Percentiles rank a stretch among this genome's conserved stretches.
phyloP scores from a whole-genome alignment of 1,140 invertebrate genomes.

The Orchestia grillus region DNA sequence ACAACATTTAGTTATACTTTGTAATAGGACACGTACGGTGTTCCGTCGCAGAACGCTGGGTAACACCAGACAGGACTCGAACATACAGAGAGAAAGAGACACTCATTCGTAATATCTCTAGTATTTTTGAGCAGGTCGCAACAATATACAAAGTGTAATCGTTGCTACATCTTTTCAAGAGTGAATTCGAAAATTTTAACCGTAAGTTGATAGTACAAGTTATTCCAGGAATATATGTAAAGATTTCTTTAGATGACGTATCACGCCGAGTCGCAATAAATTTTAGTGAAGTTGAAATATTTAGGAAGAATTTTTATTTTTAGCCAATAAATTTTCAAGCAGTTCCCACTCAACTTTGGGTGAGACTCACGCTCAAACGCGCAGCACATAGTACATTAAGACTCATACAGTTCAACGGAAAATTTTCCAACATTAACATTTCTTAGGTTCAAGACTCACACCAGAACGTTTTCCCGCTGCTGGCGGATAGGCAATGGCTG shows the following conservation, averaged over 20 bases:
- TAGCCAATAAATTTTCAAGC: neutral
- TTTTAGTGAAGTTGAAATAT: neutral
- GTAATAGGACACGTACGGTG: neutral
- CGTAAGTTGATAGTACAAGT: neutral
- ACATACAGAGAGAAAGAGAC: neutral
- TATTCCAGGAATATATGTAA: neutral
- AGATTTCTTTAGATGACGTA: neutral
- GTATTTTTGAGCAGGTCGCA: constrained; percentile 15
- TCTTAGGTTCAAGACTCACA: constrained; percentile 15
- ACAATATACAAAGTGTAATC: neutral
- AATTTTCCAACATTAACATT: neutral
- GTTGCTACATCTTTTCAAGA: neutral
- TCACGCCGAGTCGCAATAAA: neutral
- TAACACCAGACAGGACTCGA: neutral
- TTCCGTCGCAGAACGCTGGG: neutral
- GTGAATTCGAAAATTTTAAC: neutral
- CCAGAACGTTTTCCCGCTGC: constrained; percentile 59
- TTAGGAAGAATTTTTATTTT: neutral
- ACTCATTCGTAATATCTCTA: neutral
- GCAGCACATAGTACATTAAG: neutral
- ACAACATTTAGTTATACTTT: neutral
- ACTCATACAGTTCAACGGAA: neutral
- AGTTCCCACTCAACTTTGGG: neutral
- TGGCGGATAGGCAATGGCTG: constrained; percentile 57
- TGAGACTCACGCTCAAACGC: neutral